Evolutionary conservation across 2,888 invertebrate genomes (phyloP), one percentile per base, ranked within the genome.

Genomic region (Bruchidius siliquastri): DNA sequence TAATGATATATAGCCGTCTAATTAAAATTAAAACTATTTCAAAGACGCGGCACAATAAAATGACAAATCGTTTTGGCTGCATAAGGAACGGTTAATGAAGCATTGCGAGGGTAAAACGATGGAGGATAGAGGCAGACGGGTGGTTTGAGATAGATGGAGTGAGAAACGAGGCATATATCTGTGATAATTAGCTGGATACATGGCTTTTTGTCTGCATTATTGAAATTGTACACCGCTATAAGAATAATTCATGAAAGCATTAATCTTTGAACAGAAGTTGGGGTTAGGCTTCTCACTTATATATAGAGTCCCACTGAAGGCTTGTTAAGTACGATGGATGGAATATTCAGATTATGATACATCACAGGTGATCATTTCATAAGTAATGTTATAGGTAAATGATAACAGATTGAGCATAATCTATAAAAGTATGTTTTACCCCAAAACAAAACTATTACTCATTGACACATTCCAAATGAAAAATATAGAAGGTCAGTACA

Each of bases 11-110:
- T 74, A 30, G 74, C 71, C 70, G 18, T 71, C 76, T 77, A 76
- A 77, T 77, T 77, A 77, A 77, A 77, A 76, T 74, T 72, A 74
- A 74, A 75, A 75, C 77, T 77, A 77, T 74, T 74, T 74, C 73
- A 69, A 71, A 74, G 75, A 74, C 71, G 72, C 21, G 22, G 22
- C 20, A 68, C 68, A 68, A 68, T 68, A 21, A 8, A 21, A 68
- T 68, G 68, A 68, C 68, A 68, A 68, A 68, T 68, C 21, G 68
- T 21, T 21, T 20, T 13, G 68, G 68, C 49, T 49, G 49, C 49
- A 49, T 49, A 49, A 49, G 26, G 49, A 49, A 49, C 49, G 49
- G 49, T 13, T 49, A 49, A 49, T 49, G 49, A 49, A 49, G 49
- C 49, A 49, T 49, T 13, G 13, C 8, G 49, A 49, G 49, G 49